Evolutionary conservation across 1,140 invertebrate species (phyloP).

Genomic region (Anastatus disparis): DNA sequence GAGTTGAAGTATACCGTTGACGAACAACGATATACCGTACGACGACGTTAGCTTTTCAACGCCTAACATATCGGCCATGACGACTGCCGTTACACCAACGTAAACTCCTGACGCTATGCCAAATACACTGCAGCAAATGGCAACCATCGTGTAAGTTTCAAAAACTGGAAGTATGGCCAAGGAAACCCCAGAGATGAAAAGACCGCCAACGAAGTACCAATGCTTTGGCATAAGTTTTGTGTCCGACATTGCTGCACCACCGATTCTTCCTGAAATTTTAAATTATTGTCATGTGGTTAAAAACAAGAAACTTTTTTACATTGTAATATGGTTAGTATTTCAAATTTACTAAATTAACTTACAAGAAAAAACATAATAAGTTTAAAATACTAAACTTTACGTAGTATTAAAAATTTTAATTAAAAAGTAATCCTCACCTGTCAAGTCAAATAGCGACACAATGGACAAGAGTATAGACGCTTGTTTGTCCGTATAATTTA

Average conservation of each 20-base stretch:
- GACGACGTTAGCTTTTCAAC: constrained; percentile 84
- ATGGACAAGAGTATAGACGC: constrained; percentile 80
- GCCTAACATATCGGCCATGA: constrained; percentile 87
- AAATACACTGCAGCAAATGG: constrained; percentile 78
- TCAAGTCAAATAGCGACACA: constrained; percentile 81
- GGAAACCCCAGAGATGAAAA: constrained; percentile 80
- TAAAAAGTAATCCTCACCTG: constrained; percentile 70
- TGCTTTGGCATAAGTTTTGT: constrained; percentile 77
- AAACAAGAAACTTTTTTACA: too few relatives aligned
- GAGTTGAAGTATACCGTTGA: constrained; percentile 83
- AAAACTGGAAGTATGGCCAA: constrained; percentile 76
- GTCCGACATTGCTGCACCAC: constrained; percentile 84
- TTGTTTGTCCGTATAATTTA: constrained; percentile 76
- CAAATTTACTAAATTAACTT: too few relatives aligned
- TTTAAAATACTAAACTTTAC: too few relatives aligned
- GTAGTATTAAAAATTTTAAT: too few relatives aligned
- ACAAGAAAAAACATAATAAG: too few relatives aligned
- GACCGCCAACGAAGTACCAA: constrained; percentile 82
- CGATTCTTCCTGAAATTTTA: constrained; percentile 68
- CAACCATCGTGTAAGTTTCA: constrained; percentile 66
- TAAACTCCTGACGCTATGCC: constrained; percentile 87
- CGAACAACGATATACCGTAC: constrained; percentile 85
- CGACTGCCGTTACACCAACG: constrained; percentile 84
- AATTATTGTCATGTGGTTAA: background rate
- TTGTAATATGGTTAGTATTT: too few relatives aligned